A percentile compares a stretch with the other conserved stretches of the same genome.
These are phyloP conservation scores for Anthopleura sola DNA, from an alignment of 64 coral and sea anemone genomes.

Conservation along the genomic window DNA sequence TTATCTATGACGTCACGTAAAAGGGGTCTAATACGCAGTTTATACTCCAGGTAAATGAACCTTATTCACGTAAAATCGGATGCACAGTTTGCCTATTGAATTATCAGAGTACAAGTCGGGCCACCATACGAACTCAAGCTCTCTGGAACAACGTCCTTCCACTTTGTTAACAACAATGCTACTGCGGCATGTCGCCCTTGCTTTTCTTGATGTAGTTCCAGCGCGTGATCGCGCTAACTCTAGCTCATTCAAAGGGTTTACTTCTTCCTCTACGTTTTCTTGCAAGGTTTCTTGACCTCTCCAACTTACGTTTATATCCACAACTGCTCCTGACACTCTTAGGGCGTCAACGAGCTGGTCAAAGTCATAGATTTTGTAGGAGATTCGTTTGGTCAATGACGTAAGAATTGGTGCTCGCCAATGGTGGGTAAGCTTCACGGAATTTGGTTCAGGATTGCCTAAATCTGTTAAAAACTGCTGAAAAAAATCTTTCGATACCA, in stretches of 20 bases:
- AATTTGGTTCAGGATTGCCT: not conserved
- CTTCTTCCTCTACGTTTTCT: no score
- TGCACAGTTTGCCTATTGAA: not conserved
- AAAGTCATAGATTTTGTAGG: not conserved
- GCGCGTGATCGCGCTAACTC: no score
- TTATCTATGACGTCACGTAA: no score
- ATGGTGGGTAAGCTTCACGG: not conserved
- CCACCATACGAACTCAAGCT: not conserved
- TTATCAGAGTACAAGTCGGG: not conserved
- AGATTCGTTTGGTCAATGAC: not conserved
- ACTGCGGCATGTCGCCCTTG: not conserved
- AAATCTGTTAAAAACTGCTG: not conserved
- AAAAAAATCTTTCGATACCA: not conserved
- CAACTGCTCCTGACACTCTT: no score
- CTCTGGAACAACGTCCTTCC: not conserved
- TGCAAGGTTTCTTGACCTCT: no score
- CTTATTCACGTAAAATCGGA: not conserved
- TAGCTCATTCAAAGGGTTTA: no score
- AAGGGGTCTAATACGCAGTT: no score
- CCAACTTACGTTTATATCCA: no score
- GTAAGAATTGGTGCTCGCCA: not conserved
- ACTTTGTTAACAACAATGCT: not conserved
- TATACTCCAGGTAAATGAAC: no score
- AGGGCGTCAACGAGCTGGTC: no score
- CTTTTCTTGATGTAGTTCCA: no score